Percentiles rank a stretch among this genome's conserved stretches.
phyloP scores from a whole-genome alignment of 1,140 invertebrate genomes.

The Drosophila watanabei region DNA sequence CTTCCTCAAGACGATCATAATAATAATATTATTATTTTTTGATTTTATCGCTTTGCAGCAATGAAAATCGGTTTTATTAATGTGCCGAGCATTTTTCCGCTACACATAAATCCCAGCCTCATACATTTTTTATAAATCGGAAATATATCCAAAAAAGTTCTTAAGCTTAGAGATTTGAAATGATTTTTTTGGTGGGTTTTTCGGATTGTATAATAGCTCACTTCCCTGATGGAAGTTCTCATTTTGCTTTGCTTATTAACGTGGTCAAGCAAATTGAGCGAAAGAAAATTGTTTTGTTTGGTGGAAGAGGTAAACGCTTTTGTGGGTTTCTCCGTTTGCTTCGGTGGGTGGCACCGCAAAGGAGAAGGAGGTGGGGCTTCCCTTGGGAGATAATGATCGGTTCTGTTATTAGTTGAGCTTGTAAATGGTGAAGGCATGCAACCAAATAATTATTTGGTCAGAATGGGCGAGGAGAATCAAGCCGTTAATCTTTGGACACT shows the following conservation, averaged over 20 bases:
- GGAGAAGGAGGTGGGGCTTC: background rate
- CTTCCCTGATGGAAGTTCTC: slow-evolving; percentile 51
- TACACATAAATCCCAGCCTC: slow-evolving; percentile 50
- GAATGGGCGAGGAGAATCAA: slow-evolving; percentile 20
- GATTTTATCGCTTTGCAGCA: slow-evolving; percentile 50
- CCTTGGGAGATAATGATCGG: slow-evolving; percentile 52
- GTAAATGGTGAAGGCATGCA: slow-evolving; percentile 38
- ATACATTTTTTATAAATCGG: slow-evolving; percentile 49
- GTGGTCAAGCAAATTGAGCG: slow-evolving; percentile 67
- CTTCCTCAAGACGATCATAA: slow-evolving; percentile 31
- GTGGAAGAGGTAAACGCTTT: slow-evolving; percentile 50
- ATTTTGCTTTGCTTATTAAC: slow-evolving; percentile 60
- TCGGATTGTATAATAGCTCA: slow-evolving; percentile 45
- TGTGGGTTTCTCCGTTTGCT: slow-evolving; percentile 35
- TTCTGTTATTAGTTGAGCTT: slow-evolving; percentile 60
- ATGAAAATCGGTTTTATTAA: slow-evolving; percentile 65
- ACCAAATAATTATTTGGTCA: slow-evolving; percentile 25
- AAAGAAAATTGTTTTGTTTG: slow-evolving; percentile 37
- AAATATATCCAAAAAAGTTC: slow-evolving; percentile 42
- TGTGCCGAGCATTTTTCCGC: slow-evolving; percentile 27
- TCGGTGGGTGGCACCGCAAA: slow-evolving; percentile 30
- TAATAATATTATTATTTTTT: slow-evolving; percentile 52
- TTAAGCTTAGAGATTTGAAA: slow-evolving; percentile 23
- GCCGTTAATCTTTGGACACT: background rate
- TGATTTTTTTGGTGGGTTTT: slow-evolving; percentile 14